These are phyloP conservation scores for Indri indri DNA, from an alignment of 2,113 vertebrate species.

Conservation along the genomic window DNA sequence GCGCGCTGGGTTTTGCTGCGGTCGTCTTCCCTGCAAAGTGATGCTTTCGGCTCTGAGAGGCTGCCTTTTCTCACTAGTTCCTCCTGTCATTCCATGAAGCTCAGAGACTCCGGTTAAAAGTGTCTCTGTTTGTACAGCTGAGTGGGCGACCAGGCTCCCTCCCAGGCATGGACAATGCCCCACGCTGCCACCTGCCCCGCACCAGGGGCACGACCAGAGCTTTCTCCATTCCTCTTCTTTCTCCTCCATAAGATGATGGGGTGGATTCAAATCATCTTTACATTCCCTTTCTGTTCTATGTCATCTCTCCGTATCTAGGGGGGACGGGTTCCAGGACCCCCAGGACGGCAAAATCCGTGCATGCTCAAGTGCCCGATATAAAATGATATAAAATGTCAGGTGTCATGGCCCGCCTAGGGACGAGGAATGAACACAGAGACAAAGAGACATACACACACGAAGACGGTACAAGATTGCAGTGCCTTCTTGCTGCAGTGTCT, in stretches of 20 bases:
- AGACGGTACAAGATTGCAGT: no score
- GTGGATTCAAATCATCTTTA: background rate
- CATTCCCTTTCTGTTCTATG: background rate
- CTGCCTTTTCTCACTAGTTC: no score
- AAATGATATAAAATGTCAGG: no score
- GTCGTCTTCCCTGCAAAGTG: background rate
- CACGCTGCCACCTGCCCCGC: no score
- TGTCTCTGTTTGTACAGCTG: background rate
- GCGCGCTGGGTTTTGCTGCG: background rate
- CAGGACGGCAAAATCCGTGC: background rate
- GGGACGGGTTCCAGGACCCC: background rate
- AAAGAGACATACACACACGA: no score
- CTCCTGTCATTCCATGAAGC: background rate
- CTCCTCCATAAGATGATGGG: background rate
- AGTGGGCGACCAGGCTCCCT: background rate
- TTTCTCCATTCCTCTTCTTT: background rate
- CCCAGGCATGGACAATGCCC: background rate
- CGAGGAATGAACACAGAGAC: no score
- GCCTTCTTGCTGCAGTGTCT: no score
- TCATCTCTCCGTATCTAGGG: background rate
- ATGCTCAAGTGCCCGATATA: background rate
- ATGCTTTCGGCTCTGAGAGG: background rate
- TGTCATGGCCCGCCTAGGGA: no score
- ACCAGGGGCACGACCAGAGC: no score
- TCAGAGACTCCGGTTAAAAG: background rate